These are phyloP conservation scores for Platyrinchus mystaceus DNA, from an alignment of 2,797 vertebrate species.

Conservation along the genomic window DNA sequence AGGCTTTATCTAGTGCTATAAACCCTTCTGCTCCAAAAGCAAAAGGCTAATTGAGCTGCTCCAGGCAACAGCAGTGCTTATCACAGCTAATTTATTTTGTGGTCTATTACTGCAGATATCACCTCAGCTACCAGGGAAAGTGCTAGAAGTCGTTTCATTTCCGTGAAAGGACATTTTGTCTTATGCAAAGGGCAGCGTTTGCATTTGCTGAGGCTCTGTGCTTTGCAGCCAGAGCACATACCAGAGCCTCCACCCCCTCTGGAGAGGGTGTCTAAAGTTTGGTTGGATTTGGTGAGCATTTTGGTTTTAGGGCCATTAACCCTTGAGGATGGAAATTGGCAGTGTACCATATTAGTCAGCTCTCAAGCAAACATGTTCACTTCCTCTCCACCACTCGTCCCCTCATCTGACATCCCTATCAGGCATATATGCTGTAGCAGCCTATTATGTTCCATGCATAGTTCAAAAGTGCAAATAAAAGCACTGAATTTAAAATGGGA, in stretches of 20 bases:
- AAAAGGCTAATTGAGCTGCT: slow-evolving; percentile 52
- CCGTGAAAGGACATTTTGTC: slow-evolving; percentile 17
- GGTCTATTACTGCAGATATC: background rate
- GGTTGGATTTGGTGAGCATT: background rate
- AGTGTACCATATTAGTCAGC: background rate
- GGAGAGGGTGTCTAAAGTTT: background rate
- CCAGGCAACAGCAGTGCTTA: slow-evolving; percentile 55
- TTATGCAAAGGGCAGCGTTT: background rate
- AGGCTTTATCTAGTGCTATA: background rate
- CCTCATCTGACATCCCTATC: background rate
- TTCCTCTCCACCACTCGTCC: background rate
- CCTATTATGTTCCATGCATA: background rate
- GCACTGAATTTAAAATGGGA: background rate
- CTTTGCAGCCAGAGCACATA: background rate
- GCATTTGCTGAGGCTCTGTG: background rate
- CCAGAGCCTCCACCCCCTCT: background rate
- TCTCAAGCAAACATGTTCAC: background rate
- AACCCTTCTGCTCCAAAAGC: slow-evolving; percentile 11
- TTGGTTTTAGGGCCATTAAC: background rate
- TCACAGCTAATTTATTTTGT: slow-evolving; percentile 47
- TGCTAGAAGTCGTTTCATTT: background rate
- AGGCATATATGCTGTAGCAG: background rate
- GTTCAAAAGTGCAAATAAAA: background rate
- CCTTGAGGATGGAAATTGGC: background rate
- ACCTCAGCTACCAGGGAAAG: slow-evolving; percentile 8